A percentile compares a stretch with the other conserved stretches of the same genome.
phyloP scores from a whole-genome alignment of 2,888 invertebrate species.

The Sylvicola cinctus region DNA sequence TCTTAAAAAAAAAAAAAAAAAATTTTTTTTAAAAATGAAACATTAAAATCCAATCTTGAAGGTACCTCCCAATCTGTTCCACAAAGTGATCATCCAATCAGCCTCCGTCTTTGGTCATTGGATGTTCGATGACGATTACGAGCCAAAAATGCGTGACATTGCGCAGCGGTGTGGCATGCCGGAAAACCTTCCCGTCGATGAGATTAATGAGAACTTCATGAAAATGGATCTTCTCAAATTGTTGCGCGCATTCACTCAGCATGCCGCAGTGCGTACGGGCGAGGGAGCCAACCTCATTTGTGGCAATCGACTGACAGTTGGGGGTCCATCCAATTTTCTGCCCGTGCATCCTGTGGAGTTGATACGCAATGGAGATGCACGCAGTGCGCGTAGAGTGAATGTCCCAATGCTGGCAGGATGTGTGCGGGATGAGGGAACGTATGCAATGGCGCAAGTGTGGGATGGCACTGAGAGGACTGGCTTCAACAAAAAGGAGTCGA shows the following conservation, averaged over 20 bases:
- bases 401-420: constrained; percentile 27
- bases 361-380: constrained; percentile 16
- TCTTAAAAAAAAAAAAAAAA: too few species aligned
- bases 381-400: too few species aligned
- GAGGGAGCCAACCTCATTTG: constrained; percentile 16
- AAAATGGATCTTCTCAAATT: constrained; percentile 20
- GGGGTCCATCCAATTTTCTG: constrained; percentile 13
- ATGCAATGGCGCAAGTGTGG: constrained; percentile 11
- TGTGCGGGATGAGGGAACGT: constrained; percentile 28
- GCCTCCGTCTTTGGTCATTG: constrained; percentile 29
- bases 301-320: constrained; percentile 18
- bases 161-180: constrained; percentile 21
- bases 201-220: constrained; percentile 20
- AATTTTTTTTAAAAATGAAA: constrained; percentile 1
- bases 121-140: constrained; percentile 24
- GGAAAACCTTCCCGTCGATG: constrained; percentile 13
- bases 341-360: constrained; percentile 19
- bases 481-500: too few species aligned
- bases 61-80: constrained; percentile 24
- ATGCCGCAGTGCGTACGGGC: constrained; percentile 13
- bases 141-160: constrained; percentile 19
- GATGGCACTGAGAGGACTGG: too few species aligned
- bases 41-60: constrained; percentile 4
- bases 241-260: constrained; percentile 20
- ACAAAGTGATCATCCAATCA: constrained; percentile 29